Base-by-base conservation (phyloP, 1,140 invertebrate genomes). In the Dolichoris vasculosae region DNA sequence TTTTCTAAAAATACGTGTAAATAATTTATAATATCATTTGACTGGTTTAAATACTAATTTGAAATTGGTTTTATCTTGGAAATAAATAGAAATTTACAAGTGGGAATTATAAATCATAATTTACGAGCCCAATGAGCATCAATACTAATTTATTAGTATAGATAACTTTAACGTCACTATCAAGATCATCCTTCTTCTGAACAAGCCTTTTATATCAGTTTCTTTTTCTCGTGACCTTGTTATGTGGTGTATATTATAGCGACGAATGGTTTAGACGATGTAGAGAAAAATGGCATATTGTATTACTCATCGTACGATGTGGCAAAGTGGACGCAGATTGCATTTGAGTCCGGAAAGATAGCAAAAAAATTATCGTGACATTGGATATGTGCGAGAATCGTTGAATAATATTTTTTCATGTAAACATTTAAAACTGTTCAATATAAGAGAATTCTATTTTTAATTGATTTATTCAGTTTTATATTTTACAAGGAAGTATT, bases 271-370 rank as follows among this genome's bases (percentile, higher is more conserved):
- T 38, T 48, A 81, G 43, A 32, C 43, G 32, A 51, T 48, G 11
- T 30, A 81, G 46, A 64, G 64, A 81, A 69, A 81, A 81, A 17
- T 43, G 38, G 38, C 40, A 46, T 71, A 81, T 81, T 81, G 64
- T 71, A 32, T 81, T 81, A 81, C 43, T 69, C 79, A 71, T 81
- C 64, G 79, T 20, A 20, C 40, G 78, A 40, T 67, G n/a, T 32
- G 78, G 40, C 30, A 67, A 79, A 79, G 55, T 80, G 40, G 32
- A 80, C 63, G 30, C n/a, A 63, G 51, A 69, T 69, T 51, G n/a
- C n/a, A 71, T 51, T 71, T 48, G 35, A 80, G 55, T 81, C n/a
- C 64, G 79, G 63, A 81, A 69, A 76, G 78, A 46, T 48, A 71
- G 64, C n/a, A 71, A 81, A 81, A 81, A 81, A 6, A 59, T 59